phyloP scores from a whole-genome alignment of 2,888 invertebrate genomes.

The Nasonovia ribisnigri region DNA sequence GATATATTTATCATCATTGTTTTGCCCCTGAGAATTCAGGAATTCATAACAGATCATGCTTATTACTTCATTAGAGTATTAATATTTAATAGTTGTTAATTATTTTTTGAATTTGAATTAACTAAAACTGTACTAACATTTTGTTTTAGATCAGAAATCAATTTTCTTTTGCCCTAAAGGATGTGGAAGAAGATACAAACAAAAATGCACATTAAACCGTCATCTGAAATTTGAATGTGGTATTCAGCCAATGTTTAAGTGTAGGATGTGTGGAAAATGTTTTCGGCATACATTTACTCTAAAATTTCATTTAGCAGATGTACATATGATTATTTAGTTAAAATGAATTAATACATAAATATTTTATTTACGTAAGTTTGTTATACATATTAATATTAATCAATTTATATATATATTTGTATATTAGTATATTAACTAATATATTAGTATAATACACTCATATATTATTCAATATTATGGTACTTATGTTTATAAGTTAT shows the following conservation, averaged over 20 bases:
- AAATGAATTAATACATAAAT: neutral
- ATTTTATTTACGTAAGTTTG: neutral
- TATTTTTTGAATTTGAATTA: neutral
- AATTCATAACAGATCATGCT: neutral
- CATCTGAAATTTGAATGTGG: slow-evolving; percentile 70
- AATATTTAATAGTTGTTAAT: neutral
- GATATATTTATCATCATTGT: neutral
- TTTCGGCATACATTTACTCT: slow-evolving; percentile 69
- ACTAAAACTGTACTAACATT: neutral
- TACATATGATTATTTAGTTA: slow-evolving; percentile 33
- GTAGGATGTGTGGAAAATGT: slow-evolving; percentile 80
- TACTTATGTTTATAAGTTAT: neutral
- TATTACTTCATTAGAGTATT: neutral
- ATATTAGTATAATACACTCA: neutral
- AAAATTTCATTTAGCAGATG: slow-evolving; percentile 52
- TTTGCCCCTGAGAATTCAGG: neutral
- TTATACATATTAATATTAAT: neutral
- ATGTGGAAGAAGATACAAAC: slow-evolving; percentile 65
- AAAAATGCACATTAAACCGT: slow-evolving; percentile 68
- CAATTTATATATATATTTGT: too few species aligned
- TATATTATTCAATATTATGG: neutral
- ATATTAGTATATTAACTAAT: neutral
- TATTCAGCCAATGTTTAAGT: slow-evolving; percentile 82
- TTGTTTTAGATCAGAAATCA: slow-evolving; percentile 43
- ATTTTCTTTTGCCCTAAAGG: slow-evolving; percentile 60